A percentile compares a stretch with the other conserved stretches of the same genome.
Evolutionary conservation across 2,797 vertebrate genomes (phyloP).

Genomic region (Pangasius djambal): DNA sequence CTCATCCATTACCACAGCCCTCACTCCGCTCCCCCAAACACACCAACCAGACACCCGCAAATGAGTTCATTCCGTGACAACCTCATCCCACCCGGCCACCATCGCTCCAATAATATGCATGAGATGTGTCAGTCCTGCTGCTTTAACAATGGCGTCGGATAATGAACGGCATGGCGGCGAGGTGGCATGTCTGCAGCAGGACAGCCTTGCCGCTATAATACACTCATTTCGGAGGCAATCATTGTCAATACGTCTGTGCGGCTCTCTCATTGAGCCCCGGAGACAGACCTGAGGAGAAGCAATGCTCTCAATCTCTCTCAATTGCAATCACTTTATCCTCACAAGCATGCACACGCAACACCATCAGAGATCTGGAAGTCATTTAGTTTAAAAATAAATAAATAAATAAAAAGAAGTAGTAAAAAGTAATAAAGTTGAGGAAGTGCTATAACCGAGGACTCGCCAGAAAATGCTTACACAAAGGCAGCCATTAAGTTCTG

Average conservation of each 20-base stretch:
- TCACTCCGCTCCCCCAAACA: constrained; percentile 32
- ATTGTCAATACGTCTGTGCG: constrained; percentile 84
- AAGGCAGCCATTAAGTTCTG: constrained; percentile 83
- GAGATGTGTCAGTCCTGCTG: constrained; percentile 71
- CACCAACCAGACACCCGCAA: constrained; percentile 64
- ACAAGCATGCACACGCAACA: no score
- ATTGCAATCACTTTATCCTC: background rate
- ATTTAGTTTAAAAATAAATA: constrained; percentile 12
- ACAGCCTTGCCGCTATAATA: constrained; percentile 86
- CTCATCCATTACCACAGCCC: constrained; percentile 67
- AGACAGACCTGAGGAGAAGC: constrained; percentile 74
- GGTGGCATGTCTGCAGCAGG: constrained; percentile 56
- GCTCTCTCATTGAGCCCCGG: background rate
- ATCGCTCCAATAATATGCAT: constrained; percentile 70
- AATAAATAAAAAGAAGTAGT: background rate
- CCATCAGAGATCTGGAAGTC: background rate
- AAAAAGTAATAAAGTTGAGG: constrained; percentile 14
- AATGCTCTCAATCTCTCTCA: constrained; percentile 45
- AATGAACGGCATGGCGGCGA: constrained; percentile 69
- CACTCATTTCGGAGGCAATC: constrained; percentile 91
- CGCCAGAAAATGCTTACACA: constrained; percentile 79
- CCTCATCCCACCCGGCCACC: constrained; percentile 65
- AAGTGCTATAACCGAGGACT: constrained; percentile 57
- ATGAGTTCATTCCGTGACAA: constrained; percentile 73
- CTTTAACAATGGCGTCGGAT: constrained; percentile 71